phyloP scores from a whole-genome alignment of 1,140 invertebrate genomes.

The Penaeus indicus region DNA sequence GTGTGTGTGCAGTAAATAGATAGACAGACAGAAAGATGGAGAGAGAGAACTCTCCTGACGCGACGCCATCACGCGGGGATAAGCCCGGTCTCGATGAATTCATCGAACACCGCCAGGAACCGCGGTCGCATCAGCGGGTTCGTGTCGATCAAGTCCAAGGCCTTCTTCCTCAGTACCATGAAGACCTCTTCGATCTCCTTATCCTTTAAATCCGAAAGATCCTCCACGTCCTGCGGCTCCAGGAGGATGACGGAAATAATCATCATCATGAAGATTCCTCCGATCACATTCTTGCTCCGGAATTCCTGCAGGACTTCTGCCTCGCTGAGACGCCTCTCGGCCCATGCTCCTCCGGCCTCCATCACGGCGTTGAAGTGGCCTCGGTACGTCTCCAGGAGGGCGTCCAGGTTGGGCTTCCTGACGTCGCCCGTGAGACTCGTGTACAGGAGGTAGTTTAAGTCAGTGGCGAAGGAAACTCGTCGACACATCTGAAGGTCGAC shows the following conservation, averaged over 20 bases:
- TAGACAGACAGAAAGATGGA: too few species aligned
- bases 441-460: slow-evolving; percentile 45
- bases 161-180: too few species aligned
- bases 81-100: too few species aligned
- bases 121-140: too few species aligned
- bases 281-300: slow-evolving; percentile 13
- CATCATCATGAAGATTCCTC: not conserved
- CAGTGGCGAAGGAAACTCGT: not conserved
- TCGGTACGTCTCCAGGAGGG: slow-evolving; percentile 33
- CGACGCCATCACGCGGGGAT: too few species aligned
- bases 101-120: too few species aligned
- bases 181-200: too few species aligned
- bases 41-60: too few species aligned
- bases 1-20: too few species aligned
- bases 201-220: too few species aligned
- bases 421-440: slow-evolving; percentile 6
- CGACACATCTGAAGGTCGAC: slow-evolving; percentile 34
- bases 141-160: too few species aligned
- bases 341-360: not conserved
- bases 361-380: not conserved
- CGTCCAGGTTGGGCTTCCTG: slow-evolving; percentile 33
- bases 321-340: not conserved
- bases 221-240: not conserved
- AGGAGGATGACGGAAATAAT: slow-evolving; percentile 21
- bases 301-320: slow-evolving; percentile 24